These are phyloP conservation scores for Cantharis rufa DNA, from an alignment of 2,888 invertebrate species.

Conservation along the genomic window DNA sequence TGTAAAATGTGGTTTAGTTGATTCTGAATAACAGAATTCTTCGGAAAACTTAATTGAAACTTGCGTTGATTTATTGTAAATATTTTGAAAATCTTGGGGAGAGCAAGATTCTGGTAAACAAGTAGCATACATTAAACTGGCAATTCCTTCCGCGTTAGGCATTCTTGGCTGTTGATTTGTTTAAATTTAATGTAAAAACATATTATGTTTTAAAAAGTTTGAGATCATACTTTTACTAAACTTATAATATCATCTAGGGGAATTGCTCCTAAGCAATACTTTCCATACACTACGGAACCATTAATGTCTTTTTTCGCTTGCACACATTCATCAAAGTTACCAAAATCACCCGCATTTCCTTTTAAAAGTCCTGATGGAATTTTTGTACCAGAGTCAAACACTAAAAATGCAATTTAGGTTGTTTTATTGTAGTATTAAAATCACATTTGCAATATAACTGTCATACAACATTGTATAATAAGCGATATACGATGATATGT, in stretches of 20 bases:
- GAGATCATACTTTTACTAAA: too few species aligned
- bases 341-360: not conserved
- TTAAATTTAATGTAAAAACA: not conserved
- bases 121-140: constrained; percentile 3
- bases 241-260: not conserved
- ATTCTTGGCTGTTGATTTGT: not conserved
- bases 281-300: constrained; percentile 1
- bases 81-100: not conserved
- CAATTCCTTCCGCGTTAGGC: not conserved
- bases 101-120: constrained; percentile 23
- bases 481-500: too few species aligned
- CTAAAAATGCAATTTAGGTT: not conserved
- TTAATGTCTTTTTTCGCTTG: not conserved
- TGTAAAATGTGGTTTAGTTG: constrained; percentile 3
- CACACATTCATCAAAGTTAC: not conserved
- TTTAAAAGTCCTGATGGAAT: not conserved
- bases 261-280: constrained; percentile 26
- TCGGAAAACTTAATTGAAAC: not conserved
- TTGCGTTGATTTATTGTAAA: not conserved
- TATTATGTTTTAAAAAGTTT: too few species aligned
- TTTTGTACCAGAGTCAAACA: not conserved
- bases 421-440: not conserved
- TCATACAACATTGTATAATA: not conserved
- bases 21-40: not conserved
- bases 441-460: not conserved